Conservation (phyloP, 64 coral and sea anemone species). For the Actinia equina region DNA sequence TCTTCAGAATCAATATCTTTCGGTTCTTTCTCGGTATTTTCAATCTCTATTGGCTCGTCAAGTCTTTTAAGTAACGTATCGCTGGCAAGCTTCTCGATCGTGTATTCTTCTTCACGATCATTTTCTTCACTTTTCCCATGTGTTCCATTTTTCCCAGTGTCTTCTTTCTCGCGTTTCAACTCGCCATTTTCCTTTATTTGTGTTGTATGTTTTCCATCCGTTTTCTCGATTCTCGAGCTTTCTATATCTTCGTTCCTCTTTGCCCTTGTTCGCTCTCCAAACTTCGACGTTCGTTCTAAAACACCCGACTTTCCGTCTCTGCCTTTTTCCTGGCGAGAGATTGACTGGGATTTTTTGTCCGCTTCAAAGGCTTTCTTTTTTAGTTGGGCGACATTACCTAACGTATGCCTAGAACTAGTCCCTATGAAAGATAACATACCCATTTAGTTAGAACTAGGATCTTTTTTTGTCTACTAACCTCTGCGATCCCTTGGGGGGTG, state of each 20-base stretch:
- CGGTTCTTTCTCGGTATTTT: not conserved
- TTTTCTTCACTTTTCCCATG: not conserved
- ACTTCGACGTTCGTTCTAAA: not conserved
- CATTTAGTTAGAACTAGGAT: not conserved
- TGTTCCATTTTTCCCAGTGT: not conserved
- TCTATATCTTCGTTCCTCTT: not conserved
- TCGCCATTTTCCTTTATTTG: not conserved
- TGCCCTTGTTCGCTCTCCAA: not conserved
- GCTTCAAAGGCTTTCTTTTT: not conserved
- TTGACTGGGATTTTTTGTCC: not conserved
- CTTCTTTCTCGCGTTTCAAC: not conserved
- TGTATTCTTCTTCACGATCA: not conserved
- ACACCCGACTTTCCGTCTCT: not conserved
- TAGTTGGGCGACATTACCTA: not conserved
- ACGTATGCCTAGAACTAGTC: not conserved
- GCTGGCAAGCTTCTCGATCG: slow-evolving; percentile 19
- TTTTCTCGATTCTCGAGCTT: not conserved
- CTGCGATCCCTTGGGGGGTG: not conserved
- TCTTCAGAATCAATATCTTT: slow-evolving; percentile 16
- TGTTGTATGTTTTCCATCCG: not conserved
- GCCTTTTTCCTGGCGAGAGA: not conserved
- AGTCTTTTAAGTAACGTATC: slow-evolving; percentile 18
- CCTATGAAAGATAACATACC: not conserved
- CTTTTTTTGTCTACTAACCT: not conserved
- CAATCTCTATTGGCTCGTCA: not conserved